phyloP scores from a whole-genome alignment of 2,113 vertebrate species.

The Phylloscopus trochiloides region DNA sequence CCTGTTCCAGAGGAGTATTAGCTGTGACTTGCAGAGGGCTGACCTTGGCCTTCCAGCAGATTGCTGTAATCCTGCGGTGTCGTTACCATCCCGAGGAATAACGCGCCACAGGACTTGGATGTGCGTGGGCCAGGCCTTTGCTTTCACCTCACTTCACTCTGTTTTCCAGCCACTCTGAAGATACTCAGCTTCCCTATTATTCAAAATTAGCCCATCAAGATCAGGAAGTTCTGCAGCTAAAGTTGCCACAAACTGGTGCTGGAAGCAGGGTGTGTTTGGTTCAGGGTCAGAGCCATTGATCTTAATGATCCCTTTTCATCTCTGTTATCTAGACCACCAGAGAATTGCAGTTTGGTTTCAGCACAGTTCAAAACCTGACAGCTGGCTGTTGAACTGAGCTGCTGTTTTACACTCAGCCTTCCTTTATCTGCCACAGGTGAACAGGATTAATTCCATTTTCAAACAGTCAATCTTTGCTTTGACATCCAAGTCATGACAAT shows the following conservation, averaged over 20 bases:
- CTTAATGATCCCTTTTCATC: not conserved
- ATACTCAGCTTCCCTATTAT: not conserved
- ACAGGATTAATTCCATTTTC: not conserved
- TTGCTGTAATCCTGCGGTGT: not conserved
- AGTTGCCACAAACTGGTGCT: not conserved
- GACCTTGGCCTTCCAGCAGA: not conserved
- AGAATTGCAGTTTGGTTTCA: not conserved
- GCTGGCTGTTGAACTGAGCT: not conserved
- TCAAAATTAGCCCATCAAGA: not conserved
- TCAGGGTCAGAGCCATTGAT: not conserved
- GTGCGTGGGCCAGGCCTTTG: not conserved
- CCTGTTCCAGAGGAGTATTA: not conserved
- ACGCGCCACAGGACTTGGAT: accelerated
- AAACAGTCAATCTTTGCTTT: not conserved
- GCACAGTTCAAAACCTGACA: not conserved
- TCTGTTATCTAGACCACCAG: not conserved
- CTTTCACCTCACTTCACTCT: accelerated
- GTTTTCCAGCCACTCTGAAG: not conserved
- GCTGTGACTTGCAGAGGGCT: not conserved
- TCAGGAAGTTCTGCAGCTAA: not conserved
- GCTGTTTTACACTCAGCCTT: not conserved
- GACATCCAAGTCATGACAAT: not conserved
- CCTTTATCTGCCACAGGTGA: not conserved
- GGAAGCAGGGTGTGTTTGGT: accelerated
- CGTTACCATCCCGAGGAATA: not conserved